These are phyloP conservation scores for Papilio helenus DNA, from an alignment of 1,140 invertebrate genomes.

Conservation along the genomic window DNA sequence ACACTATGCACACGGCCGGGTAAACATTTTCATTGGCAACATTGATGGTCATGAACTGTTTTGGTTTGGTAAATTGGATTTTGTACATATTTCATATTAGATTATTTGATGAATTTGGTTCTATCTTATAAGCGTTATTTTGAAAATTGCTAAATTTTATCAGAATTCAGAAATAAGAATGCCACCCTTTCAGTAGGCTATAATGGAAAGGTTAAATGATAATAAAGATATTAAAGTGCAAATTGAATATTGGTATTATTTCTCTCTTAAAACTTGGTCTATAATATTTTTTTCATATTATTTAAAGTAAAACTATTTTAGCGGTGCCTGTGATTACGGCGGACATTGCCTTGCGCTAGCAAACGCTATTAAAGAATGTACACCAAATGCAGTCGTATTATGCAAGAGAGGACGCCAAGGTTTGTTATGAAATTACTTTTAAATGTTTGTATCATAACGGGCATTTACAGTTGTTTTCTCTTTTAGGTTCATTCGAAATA, in stretches of 20 bases:
- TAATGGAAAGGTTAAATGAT: constrained; percentile 24
- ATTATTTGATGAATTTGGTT: neutral
- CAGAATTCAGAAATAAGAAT: neutral
- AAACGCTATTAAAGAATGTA: constrained; percentile 80
- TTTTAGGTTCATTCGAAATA: constrained; percentile 87
- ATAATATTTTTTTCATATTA: constrained; percentile 10
- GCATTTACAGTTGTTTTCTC: constrained; percentile 31
- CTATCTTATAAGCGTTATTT: neutral
- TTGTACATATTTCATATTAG: too few species aligned
- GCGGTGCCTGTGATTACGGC: constrained; percentile 85
- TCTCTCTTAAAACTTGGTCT: constrained; percentile 4
- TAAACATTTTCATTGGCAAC: too few species aligned
- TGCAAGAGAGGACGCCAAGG: constrained; percentile 84
- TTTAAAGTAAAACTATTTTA: constrained; percentile 58
- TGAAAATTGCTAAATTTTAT: constrained; percentile 8
- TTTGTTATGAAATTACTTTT: constrained; percentile 53
- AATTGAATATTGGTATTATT: constrained; percentile 80
- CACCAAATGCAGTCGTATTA: constrained; percentile 82
- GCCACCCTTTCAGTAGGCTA: neutral
- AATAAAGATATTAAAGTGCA: constrained; percentile 43
- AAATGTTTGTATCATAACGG: neutral
- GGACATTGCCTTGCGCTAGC: constrained; percentile 85
- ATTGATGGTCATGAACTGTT: neutral
- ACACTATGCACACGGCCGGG: too few species aligned
- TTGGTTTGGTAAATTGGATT: neutral